Conservation (phyloP, 2,113 vertebrate genomes). For the Heliornis fulica region DNA sequence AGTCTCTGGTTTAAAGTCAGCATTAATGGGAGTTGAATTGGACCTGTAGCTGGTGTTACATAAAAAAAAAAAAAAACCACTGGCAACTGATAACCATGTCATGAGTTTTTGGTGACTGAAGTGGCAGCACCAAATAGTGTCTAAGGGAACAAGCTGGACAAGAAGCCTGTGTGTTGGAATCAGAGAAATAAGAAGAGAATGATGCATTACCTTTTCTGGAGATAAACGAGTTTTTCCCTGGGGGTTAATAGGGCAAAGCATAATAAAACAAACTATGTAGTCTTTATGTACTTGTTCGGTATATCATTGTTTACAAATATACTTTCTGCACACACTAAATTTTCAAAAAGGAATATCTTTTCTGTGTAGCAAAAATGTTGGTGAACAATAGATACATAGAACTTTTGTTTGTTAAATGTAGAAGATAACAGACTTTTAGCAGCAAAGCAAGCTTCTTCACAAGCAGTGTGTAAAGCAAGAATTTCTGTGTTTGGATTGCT, state of each 20-base stretch:
- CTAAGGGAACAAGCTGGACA: not conserved
- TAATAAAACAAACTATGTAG: not conserved
- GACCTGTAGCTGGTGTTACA: not conserved
- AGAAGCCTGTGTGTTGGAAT: not conserved
- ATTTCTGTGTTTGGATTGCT: not conserved
- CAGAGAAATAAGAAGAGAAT: not conserved
- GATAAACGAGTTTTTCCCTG: not conserved
- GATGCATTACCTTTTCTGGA: not conserved
- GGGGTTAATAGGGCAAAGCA: not conserved
- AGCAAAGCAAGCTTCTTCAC: not conserved
- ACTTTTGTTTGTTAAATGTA: not conserved
- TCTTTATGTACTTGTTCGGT: not conserved
- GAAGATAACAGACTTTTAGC: not conserved
- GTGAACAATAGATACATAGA: not conserved
- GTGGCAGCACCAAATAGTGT: not conserved
- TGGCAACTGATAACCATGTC: fast-evolving
- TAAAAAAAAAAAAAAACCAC: not conserved
- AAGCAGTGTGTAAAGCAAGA: not conserved
- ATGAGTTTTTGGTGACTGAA: not conserved
- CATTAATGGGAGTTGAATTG: not conserved
- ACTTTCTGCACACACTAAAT: not conserved
- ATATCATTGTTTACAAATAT: not conserved
- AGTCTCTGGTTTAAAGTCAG: not conserved
- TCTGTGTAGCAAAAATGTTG: not conserved
- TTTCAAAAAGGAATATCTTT: not conserved